phyloP scores from a whole-genome alignment of 2,888 invertebrate species.

The Heliconius hortense region DNA sequence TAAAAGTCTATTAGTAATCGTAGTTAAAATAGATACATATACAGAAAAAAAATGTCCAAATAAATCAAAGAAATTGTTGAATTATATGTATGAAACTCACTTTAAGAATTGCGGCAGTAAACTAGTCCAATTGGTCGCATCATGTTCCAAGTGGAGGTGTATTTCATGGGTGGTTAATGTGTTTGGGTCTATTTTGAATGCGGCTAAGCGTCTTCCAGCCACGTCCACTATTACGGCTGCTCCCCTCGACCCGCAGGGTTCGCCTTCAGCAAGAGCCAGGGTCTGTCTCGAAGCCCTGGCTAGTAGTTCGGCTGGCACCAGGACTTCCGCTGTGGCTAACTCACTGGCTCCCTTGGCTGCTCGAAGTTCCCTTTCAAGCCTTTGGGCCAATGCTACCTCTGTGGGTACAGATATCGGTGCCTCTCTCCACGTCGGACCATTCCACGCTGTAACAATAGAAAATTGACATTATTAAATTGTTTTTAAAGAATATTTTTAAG shows the following conservation, averaged over 20 bases:
- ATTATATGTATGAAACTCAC: constrained; percentile 80
- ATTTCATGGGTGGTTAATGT: constrained; percentile 96
- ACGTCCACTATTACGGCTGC: constrained; percentile 93
- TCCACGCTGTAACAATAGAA: constrained; percentile 72
- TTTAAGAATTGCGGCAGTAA: constrained; percentile 94
- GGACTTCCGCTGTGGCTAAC: constrained; percentile 91
- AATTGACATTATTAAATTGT: constrained; percentile 46
- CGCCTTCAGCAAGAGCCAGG: constrained; percentile 91
- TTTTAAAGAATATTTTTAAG: constrained; percentile 1
- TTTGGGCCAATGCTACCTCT: constrained; percentile 86
- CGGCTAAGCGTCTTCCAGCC: constrained; percentile 89
- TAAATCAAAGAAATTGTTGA: not conserved
- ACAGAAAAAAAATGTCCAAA: not conserved
- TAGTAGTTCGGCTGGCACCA: constrained; percentile 91
- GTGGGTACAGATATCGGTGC: constrained; percentile 79
- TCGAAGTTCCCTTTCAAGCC: constrained; percentile 89
- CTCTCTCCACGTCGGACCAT: constrained; percentile 74
- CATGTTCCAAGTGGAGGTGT: constrained; percentile 92
- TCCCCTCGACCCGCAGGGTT: constrained; percentile 94
- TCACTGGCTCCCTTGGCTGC: constrained; percentile 90
- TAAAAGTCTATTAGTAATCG: constrained; percentile 35
- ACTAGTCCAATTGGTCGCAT: constrained; percentile 92
- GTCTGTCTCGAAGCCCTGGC: constrained; percentile 90
- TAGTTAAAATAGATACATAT: not conserved
- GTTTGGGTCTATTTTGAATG: constrained; percentile 92